Percentiles rank a stretch among this genome's conserved stretches.
Conservation (phyloP, 2,888 invertebrate genomes). For the Teinopalpus imperialis region DNA sequence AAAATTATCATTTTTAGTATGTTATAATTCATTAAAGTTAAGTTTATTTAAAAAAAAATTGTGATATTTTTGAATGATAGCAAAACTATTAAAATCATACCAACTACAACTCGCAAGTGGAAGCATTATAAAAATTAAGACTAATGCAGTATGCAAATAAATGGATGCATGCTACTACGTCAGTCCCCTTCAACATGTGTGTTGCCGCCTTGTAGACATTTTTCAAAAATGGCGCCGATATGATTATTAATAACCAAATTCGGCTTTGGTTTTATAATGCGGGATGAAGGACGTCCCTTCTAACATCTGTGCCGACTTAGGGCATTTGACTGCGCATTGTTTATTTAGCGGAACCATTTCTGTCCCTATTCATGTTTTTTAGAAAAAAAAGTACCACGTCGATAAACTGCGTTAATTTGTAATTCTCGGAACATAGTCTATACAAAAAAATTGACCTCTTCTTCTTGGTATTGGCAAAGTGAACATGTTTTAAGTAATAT, state of each 20-base stretch:
- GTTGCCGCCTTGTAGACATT: constrained; percentile 35
- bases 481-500: too few species aligned
- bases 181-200: constrained; percentile 32
- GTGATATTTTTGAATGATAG: too few species aligned
- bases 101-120: too few species aligned
- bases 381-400: constrained; percentile 34
- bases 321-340: constrained; percentile 56
- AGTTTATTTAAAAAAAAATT: too few species aligned
- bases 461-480: neutral
- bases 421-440: constrained; percentile 21
- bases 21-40: too few species aligned
- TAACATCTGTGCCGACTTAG: constrained; percentile 69
- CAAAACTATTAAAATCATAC: too few species aligned
- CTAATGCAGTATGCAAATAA: constrained; percentile 16
- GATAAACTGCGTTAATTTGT: constrained; percentile 27
- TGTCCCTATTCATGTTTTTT: constrained; percentile 44
- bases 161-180: constrained; percentile 3
- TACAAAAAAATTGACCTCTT: constrained; percentile 16
- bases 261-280: constrained; percentile 66
- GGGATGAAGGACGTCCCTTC: constrained; percentile 57
- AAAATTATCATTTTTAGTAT: too few species aligned
- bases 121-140: too few species aligned
- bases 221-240: constrained; percentile 73
- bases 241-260: constrained; percentile 78
- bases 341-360: constrained; percentile 72